Conservation (phyloP, 2,888 invertebrate genomes). For the Pachydiplax longipennis region DNA sequence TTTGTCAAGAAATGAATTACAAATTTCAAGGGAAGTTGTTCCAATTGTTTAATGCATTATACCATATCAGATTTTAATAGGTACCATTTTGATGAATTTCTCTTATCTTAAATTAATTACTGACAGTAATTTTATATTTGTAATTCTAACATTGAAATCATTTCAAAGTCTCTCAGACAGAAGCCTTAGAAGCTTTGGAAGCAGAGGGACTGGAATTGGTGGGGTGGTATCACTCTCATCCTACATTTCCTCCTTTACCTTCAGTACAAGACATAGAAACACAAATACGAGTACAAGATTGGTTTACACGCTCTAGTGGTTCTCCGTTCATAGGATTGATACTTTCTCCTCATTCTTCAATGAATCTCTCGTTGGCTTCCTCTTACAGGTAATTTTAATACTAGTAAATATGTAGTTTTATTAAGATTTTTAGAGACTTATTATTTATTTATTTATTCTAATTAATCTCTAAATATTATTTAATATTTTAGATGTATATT, state of each 20-base stretch:
- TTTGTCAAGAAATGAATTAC: too few species aligned
- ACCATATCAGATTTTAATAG: too few species aligned
- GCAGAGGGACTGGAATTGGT: constrained; percentile 63
- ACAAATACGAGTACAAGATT: constrained; percentile 68
- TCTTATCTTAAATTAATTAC: too few species aligned
- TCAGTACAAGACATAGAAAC: constrained; percentile 73
- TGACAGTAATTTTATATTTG: too few species aligned
- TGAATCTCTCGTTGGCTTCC: constrained; percentile 63
- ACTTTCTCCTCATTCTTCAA: constrained; percentile 70
- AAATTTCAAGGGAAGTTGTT: too few species aligned
- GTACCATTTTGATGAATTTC: too few species aligned
- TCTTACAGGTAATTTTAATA: constrained; percentile 60
- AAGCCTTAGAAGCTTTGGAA: constrained; percentile 67
- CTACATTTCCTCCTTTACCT: constrained; percentile 73
- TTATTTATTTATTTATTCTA: background rate
- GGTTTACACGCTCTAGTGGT: constrained; percentile 62
- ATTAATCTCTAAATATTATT: background rate
- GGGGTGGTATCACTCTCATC: constrained; percentile 84
- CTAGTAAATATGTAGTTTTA: background rate
- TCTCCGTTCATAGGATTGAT: constrained; percentile 71
- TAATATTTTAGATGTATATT: background rate
- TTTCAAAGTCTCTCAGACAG: constrained; percentile 66
- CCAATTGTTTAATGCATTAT: too few species aligned
- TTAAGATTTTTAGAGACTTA: background rate
- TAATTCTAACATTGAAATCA: too few species aligned